A percentile compares a stretch with the other conserved stretches of the same genome.
These are phyloP conservation scores for Coccyzus lansbergi DNA, from an alignment of 2,797 vertebrate species.

Conservation along the genomic window DNA sequence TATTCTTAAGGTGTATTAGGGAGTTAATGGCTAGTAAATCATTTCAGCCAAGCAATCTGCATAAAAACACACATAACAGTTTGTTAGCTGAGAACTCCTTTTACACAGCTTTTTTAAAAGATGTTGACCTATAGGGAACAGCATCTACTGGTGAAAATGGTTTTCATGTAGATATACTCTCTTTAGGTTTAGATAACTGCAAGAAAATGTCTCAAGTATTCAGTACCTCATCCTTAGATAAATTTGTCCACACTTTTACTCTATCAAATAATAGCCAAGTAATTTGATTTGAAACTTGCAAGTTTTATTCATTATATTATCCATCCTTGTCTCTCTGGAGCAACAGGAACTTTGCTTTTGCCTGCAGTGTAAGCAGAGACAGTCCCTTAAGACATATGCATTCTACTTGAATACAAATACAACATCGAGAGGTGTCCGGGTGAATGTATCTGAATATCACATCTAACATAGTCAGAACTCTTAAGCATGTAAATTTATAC, in stretches of 20 bases:
- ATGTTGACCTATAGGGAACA: not conserved
- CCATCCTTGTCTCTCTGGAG: not conserved
- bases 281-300: not conserved
- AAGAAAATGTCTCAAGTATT: not conserved
- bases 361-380: not conserved
- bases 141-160: not conserved
- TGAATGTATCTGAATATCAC: not conserved
- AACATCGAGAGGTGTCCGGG: not conserved
- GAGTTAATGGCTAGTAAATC: not conserved
- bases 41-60: not conserved
- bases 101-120: not conserved
- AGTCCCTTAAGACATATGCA: not conserved
- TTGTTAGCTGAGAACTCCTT: not conserved
- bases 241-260: not conserved
- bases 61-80: not conserved
- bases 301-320: not conserved
- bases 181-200: not conserved
- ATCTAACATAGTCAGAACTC: not conserved
- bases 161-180: accelerated
- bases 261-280: not conserved
- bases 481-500: not conserved
- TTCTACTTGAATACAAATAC: not conserved
- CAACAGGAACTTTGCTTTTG: not conserved
- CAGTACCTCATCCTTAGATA: not conserved
- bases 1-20: not conserved